phyloP scores from a whole-genome alignment of 2,113 vertebrate genomes.

The Microcebus jonahi region DNA sequence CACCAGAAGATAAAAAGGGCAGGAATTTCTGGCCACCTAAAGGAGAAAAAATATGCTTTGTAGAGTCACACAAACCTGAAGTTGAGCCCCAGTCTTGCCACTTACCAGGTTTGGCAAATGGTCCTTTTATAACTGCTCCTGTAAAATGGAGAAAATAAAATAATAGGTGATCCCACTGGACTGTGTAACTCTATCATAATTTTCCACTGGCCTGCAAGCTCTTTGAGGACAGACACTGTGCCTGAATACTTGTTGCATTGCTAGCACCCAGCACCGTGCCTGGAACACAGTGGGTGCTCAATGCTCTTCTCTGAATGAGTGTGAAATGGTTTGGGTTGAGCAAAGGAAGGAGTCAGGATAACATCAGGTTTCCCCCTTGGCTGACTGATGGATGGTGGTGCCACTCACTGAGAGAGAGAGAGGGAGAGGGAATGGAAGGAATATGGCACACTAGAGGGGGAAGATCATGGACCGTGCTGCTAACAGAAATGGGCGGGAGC shows the following conservation, averaged over 20 bases:
- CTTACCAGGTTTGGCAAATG: not conserved
- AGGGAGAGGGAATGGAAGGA: not conserved
- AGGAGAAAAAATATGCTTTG: not conserved
- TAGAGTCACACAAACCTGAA: not conserved
- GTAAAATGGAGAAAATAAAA: not conserved
- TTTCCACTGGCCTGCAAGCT: not conserved
- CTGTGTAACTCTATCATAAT: not conserved
- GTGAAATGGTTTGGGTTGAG: not conserved
- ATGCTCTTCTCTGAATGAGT: not conserved
- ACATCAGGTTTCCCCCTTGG: not conserved
- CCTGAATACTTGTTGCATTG: not conserved
- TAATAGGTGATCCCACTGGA: not conserved
- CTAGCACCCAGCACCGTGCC: no score
- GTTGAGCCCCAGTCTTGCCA: not conserved
- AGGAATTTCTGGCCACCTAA: not conserved
- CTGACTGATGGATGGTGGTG: not conserved
- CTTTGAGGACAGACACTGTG: not conserved
- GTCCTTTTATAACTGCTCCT: not conserved
- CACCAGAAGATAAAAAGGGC: not conserved
- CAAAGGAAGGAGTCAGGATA: not conserved
- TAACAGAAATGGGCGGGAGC: not conserved
- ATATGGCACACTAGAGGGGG: no score
- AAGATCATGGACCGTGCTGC: not conserved
- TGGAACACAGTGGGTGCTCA: not conserved
- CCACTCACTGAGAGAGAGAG: not conserved